These are phyloP conservation scores for Dasysyrphus albostriatus DNA, from an alignment of 2,888 invertebrate genomes.

Conservation along the genomic window DNA sequence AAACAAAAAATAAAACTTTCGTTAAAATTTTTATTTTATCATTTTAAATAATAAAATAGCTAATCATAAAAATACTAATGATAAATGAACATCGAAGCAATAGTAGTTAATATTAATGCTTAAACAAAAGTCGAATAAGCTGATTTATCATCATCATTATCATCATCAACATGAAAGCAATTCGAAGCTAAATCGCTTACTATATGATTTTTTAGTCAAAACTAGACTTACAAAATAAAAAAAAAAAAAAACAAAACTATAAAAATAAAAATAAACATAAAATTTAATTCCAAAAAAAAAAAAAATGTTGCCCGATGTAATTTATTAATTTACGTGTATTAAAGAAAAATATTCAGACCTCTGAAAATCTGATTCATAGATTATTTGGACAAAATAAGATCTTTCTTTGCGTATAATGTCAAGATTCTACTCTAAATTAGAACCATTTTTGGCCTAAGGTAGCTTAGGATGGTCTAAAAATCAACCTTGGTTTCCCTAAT, in stretches of 20 bases:
- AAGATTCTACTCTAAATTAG: background rate
- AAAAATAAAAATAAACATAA: conserved; percentile 30
- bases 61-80: conserved; percentile 34
- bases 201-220: conserved; percentile 23
- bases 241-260: conserved; percentile 38
- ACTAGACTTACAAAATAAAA: conserved; percentile 28
- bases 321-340: conserved; percentile 49
- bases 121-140: conserved; percentile 44
- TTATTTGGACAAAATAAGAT: background rate
- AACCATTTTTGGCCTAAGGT: background rate
- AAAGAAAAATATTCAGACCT: background rate
- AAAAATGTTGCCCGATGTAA: conserved; percentile 66
- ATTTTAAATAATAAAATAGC: conserved; percentile 50
- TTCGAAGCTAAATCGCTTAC: conserved; percentile 33
- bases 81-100: conserved; percentile 71
- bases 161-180: conserved; percentile 53
- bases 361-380: background rate
- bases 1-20: conserved; percentile 48
- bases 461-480: background rate
- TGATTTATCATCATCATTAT: conserved; percentile 31
- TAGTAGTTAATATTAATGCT: conserved; percentile 74
- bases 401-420: background rate
- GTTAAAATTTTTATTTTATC: conserved; percentile 56
- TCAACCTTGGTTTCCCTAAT: conserved; percentile 31
- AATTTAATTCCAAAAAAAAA: conserved; percentile 41